These are phyloP conservation scores for Zoanthus gigantus DNA, from an alignment of 92 coral and sea anemone species.

Conservation along the genomic window DNA sequence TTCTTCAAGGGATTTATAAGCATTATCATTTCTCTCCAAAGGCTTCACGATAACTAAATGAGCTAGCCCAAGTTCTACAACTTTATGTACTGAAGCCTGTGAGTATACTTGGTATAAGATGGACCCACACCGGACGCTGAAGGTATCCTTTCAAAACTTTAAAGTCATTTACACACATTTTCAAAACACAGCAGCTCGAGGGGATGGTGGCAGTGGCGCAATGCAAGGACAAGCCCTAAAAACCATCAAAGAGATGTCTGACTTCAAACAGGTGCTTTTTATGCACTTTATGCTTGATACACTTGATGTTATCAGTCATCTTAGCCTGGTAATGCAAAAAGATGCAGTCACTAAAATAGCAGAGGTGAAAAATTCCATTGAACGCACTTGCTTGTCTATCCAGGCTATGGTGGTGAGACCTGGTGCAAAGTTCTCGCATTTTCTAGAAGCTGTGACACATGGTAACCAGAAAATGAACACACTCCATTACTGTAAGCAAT, in stretches of 20 bases:
- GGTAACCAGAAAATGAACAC: conserved; percentile 29
- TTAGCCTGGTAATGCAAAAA: conserved; percentile 64
- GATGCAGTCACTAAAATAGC: conserved; percentile 60
- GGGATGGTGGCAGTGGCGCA: conserved; percentile 63
- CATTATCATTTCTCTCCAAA: conserved; percentile 61
- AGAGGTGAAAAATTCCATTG: conserved; percentile 61
- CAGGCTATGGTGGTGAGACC: conserved; percentile 62
- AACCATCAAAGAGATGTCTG: conserved; percentile 63
- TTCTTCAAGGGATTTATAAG: conserved; percentile 60
- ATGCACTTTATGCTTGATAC: conserved; percentile 58
- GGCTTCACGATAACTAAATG: conserved; percentile 58
- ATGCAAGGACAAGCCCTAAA: conserved; percentile 63
- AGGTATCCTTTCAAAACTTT: conserved; percentile 61
- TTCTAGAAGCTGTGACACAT: conserved; percentile 62
- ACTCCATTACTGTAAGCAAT: no score
- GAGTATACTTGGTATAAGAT: conserved; percentile 58
- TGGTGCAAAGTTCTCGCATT: conserved; percentile 64
- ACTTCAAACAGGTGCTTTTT: conserved; percentile 48
- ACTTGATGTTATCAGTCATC: conserved; percentile 56
- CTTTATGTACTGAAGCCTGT: conserved; percentile 68
- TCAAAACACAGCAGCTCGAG: conserved; percentile 57
- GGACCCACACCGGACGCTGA: conserved; percentile 55
- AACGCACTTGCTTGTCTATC: conserved; percentile 58
- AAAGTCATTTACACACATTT: conserved; percentile 58
- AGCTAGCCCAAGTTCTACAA: conserved; percentile 63